These are phyloP conservation scores for Hyles lineata DNA, from an alignment of 2,888 invertebrate species.

Conservation along the genomic window DNA sequence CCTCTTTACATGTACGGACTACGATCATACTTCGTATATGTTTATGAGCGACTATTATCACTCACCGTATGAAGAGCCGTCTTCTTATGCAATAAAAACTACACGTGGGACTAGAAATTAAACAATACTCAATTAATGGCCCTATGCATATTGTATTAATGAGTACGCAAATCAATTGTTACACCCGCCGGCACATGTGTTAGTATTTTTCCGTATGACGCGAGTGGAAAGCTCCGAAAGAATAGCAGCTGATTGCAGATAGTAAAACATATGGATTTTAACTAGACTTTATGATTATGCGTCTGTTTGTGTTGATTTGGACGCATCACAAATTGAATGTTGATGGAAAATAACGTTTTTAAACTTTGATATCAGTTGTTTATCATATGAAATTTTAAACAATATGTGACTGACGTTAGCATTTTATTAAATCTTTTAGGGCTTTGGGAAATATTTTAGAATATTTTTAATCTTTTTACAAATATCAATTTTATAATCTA, in stretches of 20 bases:
- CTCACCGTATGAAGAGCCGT: too few species aligned
- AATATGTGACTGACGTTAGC: too few species aligned
- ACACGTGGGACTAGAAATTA: neutral
- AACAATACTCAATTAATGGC: neutral
- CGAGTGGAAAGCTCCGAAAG: constrained; percentile 11
- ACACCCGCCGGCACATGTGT: neutral
- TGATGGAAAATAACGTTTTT: neutral
- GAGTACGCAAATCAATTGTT: constrained; percentile 6
- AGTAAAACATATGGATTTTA: constrained; percentile 20
- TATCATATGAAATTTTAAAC: too few species aligned
- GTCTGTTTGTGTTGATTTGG: neutral
- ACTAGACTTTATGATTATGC: constrained; percentile 17
- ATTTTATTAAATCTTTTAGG: too few species aligned
- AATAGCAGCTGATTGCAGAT: neutral
- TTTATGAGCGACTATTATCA: too few species aligned
- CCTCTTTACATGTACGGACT: too few species aligned
- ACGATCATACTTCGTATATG: too few species aligned
- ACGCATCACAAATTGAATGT: neutral
- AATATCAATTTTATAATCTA: too few species aligned
- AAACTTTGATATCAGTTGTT: too few species aligned
- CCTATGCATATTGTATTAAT: neutral
- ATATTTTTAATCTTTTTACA: too few species aligned
- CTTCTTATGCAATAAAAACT: too few species aligned
- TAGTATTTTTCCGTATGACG: constrained; percentile 26
- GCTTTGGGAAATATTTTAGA: too few species aligned